phyloP scores from a whole-genome alignment of 2,797 vertebrate genomes.

The Macropodus opercularis region DNA sequence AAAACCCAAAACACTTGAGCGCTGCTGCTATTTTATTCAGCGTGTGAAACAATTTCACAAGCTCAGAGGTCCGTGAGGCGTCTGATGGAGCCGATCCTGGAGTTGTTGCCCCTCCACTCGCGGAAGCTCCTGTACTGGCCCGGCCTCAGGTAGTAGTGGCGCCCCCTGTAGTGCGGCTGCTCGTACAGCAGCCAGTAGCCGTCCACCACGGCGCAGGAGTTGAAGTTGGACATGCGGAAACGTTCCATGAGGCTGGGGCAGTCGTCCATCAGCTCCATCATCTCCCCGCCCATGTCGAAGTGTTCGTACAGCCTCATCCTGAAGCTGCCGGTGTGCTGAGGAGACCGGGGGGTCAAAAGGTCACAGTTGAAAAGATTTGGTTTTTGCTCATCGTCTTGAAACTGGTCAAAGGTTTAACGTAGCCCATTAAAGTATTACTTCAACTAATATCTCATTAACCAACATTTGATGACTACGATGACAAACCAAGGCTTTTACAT shows the following conservation, averaged over 20 bases:
- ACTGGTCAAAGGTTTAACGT: no score
- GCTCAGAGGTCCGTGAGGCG: slow-evolving; percentile 75
- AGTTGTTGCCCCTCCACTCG: slow-evolving; percentile 73
- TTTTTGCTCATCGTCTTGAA: no score
- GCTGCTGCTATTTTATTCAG: slow-evolving; percentile 75
- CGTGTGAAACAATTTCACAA: slow-evolving; percentile 65
- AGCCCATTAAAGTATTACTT: no score
- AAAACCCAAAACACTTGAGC: slow-evolving; percentile 58
- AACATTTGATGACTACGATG: no score
- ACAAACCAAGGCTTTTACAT: no score
- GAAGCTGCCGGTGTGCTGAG: slow-evolving; percentile 72
- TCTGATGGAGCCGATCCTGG: slow-evolving; percentile 74
- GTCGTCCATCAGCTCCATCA: slow-evolving; percentile 74
- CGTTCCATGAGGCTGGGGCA: slow-evolving; percentile 73
- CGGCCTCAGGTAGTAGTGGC: slow-evolving; percentile 74
- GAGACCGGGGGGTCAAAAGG: slow-evolving; percentile 4
- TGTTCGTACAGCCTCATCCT: slow-evolving; percentile 79
- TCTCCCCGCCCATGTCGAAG: slow-evolving; percentile 77
- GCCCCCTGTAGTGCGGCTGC: slow-evolving; percentile 75
- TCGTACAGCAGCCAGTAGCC: slow-evolving; percentile 81
- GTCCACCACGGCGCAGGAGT: slow-evolving; percentile 76
- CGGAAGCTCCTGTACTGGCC: slow-evolving; percentile 72
- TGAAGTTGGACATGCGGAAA: slow-evolving; percentile 71
- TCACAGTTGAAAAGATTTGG: no score
- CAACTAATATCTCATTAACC: no score